Percentiles rank a stretch among this genome's conserved stretches.
phyloP scores from a whole-genome alignment of 2,888 invertebrate species.

The Meloe dianella region DNA sequence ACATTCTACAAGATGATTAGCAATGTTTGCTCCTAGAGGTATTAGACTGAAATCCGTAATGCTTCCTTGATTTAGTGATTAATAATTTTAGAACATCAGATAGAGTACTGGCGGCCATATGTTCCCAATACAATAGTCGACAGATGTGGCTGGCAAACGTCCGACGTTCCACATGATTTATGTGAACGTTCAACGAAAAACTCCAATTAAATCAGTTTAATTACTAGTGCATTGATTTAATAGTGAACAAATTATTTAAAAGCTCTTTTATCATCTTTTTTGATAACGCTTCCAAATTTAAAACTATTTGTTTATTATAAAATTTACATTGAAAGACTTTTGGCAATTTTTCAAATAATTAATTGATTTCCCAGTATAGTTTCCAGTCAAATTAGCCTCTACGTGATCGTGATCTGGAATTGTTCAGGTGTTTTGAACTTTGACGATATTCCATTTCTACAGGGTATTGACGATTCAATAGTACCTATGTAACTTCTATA shows the following conservation, averaged over 20 bases:
- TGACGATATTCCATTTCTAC: background rate
- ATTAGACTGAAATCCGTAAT: background rate
- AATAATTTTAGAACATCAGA: constrained; percentile 10
- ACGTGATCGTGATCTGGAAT: background rate
- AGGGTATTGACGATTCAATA: background rate
- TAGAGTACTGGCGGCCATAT: constrained; percentile 19
- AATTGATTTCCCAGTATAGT: background rate
- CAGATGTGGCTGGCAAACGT: constrained; percentile 29
- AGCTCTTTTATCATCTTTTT: constrained; percentile 31
- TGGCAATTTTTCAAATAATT: background rate
- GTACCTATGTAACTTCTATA: background rate
- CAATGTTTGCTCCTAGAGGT: background rate
- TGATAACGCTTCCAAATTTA: constrained; percentile 25
- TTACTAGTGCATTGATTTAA: constrained; percentile 40
- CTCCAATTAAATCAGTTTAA: constrained; percentile 43
- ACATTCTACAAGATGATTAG: background rate
- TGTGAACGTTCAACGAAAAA: constrained; percentile 36
- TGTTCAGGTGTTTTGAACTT: constrained; percentile 3
- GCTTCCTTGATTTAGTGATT: constrained; percentile 7
- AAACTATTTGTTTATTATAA: background rate
- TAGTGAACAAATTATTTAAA: constrained; percentile 43
- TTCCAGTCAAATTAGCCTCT: background rate
- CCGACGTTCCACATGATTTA: constrained; percentile 38
- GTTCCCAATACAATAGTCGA: constrained; percentile 38
- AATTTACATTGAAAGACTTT: background rate